These are phyloP conservation scores for Carapus acus DNA, from an alignment of 2,797 vertebrate genomes.

Conservation along the genomic window DNA sequence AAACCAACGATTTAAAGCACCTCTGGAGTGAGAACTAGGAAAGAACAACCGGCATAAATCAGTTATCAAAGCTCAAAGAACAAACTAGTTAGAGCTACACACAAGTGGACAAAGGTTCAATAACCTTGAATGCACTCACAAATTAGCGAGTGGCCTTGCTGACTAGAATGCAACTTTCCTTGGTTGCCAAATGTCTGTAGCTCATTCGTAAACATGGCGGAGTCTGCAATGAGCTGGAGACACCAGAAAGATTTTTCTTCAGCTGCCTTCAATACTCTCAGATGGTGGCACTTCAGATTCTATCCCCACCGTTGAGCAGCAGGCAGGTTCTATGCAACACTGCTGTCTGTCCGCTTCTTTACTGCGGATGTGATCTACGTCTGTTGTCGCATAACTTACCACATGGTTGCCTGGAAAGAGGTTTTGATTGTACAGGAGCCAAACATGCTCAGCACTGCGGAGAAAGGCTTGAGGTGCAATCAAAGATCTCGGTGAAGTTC, in stretches of 20 bases:
- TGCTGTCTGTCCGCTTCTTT: conserved; percentile 2
- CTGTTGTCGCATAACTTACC: conserved; percentile 31
- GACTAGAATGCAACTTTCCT: too few species aligned
- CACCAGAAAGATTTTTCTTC: conserved; percentile 7
- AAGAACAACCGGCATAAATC: neutral
- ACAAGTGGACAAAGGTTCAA: neutral
- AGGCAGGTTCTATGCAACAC: conserved; percentile 10
- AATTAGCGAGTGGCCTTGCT: too few species aligned
- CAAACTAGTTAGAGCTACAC: neutral
- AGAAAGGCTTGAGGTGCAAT: neutral
- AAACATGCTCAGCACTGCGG: conserved; percentile 8
- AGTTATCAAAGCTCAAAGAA: neutral
- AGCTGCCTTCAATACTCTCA: neutral
- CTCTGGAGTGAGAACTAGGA: neutral
- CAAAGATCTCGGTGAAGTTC: neutral
- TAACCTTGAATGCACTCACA: neutral
- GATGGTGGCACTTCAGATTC: neutral
- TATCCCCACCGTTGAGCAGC: conserved; percentile 27
- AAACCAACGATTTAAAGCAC: neutral
- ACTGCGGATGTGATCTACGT: conserved; percentile 29
- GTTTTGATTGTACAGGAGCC: conserved; percentile 36
- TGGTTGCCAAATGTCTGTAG: too few species aligned
- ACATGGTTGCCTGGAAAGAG: conserved; percentile 3
- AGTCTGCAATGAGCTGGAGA: too few species aligned
- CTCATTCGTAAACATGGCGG: too few species aligned